These are phyloP conservation scores for Tiliacea citrago DNA, from an alignment of 2,888 invertebrate genomes.

Conservation along the genomic window DNA sequence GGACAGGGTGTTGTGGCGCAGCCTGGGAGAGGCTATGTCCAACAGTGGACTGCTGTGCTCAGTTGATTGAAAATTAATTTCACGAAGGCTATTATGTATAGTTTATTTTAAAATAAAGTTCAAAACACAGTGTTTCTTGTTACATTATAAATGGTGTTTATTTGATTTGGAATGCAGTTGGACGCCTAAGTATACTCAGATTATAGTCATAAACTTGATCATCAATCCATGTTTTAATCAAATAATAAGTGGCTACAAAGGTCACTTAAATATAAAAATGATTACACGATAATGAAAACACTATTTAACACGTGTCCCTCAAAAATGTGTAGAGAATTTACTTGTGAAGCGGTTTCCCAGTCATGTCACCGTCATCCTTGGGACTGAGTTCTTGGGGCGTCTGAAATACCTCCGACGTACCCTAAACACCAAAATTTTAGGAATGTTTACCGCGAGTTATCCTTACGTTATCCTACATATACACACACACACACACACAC, in stretches of 20 bases:
- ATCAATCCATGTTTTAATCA: background rate
- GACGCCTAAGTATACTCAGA: background rate
- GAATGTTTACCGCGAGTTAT: slow-evolving; percentile 39
- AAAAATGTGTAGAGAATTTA: slow-evolving; percentile 24
- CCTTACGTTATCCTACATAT: background rate
- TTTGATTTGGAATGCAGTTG: background rate
- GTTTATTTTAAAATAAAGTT: background rate
- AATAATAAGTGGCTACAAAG: background rate
- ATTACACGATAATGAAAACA: background rate
- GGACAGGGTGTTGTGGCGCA: too few species aligned
- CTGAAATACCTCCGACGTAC: slow-evolving; percentile 38
- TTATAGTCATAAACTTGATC: background rate
- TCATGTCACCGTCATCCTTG: slow-evolving; percentile 9
- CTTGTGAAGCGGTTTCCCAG: slow-evolving; percentile 19
- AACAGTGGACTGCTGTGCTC: too few species aligned
- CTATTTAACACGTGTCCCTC: background rate
- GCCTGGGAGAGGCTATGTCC: too few species aligned
- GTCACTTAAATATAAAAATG: background rate
- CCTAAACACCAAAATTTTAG: slow-evolving; percentile 38
- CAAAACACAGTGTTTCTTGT: background rate
- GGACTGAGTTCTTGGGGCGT: slow-evolving; percentile 21
- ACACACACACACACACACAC: slow-evolving; percentile 8
- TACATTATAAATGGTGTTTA: background rate
- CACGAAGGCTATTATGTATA: too few species aligned
- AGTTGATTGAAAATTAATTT: background rate